phyloP scores from a whole-genome alignment of 2,113 vertebrate species.

The Orthonyx spaldingii region DNA sequence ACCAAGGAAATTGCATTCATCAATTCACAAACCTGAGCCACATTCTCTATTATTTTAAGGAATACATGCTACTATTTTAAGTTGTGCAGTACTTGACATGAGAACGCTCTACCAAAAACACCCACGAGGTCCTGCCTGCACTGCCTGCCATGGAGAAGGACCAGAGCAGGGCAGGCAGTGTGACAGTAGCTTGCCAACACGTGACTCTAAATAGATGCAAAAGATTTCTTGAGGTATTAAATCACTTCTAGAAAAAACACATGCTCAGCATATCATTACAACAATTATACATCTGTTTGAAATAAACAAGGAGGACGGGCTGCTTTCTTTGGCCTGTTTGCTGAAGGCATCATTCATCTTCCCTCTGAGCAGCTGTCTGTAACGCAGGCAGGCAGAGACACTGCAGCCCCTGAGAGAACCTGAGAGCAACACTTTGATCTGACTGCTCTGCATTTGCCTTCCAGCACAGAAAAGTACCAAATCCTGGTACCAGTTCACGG shows the following conservation, averaged over 20 bases:
- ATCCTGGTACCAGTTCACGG: not conserved
- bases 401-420: not conserved
- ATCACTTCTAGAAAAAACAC: conserved; percentile 36
- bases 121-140: not conserved
- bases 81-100: not conserved
- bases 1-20: not conserved
- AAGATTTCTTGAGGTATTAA: conserved; percentile 18
- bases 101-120: not conserved
- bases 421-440: not conserved
- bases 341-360: not conserved
- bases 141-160: not conserved
- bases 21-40: not conserved
- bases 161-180: not conserved
- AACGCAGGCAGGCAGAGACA: not conserved
- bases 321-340: not conserved
- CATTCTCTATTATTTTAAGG: not conserved
- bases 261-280: conserved; percentile 50
- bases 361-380: not conserved
- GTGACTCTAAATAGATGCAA: not conserved
- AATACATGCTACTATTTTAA: not conserved
- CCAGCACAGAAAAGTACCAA: not conserved
- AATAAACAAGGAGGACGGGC: not conserved
- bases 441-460: not conserved
- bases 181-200: not conserved
- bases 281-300: conserved; percentile 9